Percentiles rank a stretch among this genome's conserved stretches.
Evolutionary conservation across 2,113 vertebrate species (phyloP).

Genomic region (Callospermophilus lateralis): DNA sequence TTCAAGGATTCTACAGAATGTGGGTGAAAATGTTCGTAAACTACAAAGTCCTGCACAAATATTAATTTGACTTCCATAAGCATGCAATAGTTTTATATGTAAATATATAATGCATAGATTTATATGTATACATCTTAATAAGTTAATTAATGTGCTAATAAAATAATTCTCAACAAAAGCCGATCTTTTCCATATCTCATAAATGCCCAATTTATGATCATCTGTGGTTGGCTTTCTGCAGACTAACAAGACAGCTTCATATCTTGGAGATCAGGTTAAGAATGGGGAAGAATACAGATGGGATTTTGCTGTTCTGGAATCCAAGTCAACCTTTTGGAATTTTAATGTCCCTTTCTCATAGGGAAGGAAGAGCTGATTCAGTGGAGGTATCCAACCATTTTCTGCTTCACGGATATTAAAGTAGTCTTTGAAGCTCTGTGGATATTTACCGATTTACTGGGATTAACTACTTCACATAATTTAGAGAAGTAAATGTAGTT

Average conservation of each 20-base stretch:
- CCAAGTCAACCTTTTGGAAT: not conserved
- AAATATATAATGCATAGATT: not conserved
- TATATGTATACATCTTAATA: not conserved
- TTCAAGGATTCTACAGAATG: not conserved
- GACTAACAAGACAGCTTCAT: not conserved
- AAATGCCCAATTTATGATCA: not conserved
- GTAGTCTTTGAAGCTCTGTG: not conserved
- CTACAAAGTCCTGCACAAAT: not conserved
- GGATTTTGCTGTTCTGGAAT: not conserved
- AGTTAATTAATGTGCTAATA: not conserved
- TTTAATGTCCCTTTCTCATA: not conserved
- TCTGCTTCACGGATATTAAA: conserved; percentile 12
- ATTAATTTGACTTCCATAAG: not conserved
- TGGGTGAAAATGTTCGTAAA: conserved; percentile 21
- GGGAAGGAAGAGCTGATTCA: not conserved
- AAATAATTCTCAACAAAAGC: not conserved
- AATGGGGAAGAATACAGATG: not conserved
- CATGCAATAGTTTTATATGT: not conserved
- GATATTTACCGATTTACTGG: conserved; percentile 24
- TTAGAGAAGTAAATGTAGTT: conserved; percentile 1
- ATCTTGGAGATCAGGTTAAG: not conserved
- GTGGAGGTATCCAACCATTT: not conserved
- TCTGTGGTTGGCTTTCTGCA: not conserved
- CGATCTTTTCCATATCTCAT: not conserved
- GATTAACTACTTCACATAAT: not conserved